These are phyloP conservation scores for Drosophila mimetica DNA, from an alignment of 2,888 invertebrate genomes.

Conservation along the genomic window DNA sequence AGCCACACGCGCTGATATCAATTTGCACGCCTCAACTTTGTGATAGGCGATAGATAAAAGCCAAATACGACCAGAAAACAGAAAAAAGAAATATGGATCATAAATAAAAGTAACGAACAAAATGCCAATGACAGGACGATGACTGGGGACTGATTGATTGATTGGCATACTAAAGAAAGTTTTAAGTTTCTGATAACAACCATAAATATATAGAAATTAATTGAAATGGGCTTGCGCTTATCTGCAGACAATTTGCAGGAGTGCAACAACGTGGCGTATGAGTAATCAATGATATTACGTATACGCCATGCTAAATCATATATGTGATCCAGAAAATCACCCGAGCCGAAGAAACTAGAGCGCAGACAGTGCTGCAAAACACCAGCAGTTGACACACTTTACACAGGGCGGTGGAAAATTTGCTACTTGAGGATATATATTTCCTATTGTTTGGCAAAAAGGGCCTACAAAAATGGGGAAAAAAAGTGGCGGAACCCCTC, in stretches of 20 bases:
- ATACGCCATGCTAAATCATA: constrained; percentile 47
- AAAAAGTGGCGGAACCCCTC: constrained; percentile 5
- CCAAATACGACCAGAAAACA: constrained; percentile 8
- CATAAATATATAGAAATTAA: constrained; percentile 22
- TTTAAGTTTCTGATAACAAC: constrained; percentile 15
- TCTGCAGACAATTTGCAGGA: constrained; percentile 9
- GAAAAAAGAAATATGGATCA: constrained; percentile 7
- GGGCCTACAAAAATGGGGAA: constrained; percentile 13
- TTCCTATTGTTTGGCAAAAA: constrained; percentile 28
- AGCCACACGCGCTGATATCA: constrained; percentile 61
- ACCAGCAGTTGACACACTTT: constrained; percentile 37
- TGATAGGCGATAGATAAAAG: constrained; percentile 59
- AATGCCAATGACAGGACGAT: constrained; percentile 23
- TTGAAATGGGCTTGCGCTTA: constrained; percentile 26
- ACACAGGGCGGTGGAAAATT: constrained; percentile 8
- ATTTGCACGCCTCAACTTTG: constrained; percentile 42
- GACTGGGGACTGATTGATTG: constrained; percentile 19
- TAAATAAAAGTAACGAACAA: constrained; percentile 23
- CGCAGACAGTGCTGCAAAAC: constrained; percentile 16
- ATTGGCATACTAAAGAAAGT: constrained; percentile 18
- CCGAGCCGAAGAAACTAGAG: constrained; percentile 12
- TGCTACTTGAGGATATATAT: constrained; percentile 20
- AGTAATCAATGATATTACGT: constrained; percentile 57
- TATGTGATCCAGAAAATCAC: constrained; percentile 6
- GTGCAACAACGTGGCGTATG: constrained; percentile 50